Evolutionary conservation across 1,140 invertebrate genomes (phyloP).

Genomic region (Plodia interpunctella): DNA sequence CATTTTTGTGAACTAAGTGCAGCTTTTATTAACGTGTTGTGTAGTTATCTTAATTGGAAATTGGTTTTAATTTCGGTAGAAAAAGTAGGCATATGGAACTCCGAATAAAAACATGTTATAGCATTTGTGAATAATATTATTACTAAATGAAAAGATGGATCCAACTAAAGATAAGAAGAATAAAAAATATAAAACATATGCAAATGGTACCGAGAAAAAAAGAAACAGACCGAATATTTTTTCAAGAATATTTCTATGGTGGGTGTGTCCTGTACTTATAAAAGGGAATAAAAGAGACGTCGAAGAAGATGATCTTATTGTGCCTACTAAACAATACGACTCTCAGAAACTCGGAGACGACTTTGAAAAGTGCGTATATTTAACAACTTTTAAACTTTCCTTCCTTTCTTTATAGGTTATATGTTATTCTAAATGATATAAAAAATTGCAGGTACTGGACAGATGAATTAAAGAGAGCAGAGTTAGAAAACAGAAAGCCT

Average conservation of each 20-base stretch:
- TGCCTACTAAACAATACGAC: slow-evolving; percentile 45
- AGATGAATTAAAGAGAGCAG: slow-evolving; percentile 57
- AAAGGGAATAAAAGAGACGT: slow-evolving; percentile 29
- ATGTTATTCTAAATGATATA: neutral
- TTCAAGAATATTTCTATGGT: slow-evolving; percentile 27
- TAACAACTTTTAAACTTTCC: neutral
- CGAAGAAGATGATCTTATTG: slow-evolving; percentile 29
- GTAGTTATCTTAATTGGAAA: too few species aligned
- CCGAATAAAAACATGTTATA: too few species aligned
- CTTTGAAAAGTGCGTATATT: slow-evolving; percentile 47
- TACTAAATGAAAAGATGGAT: slow-evolving; percentile 1
- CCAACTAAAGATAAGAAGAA: neutral
- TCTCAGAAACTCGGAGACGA: slow-evolving; percentile 47
- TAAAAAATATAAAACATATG: slow-evolving; percentile 10
- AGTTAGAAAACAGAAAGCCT: slow-evolving; percentile 45
- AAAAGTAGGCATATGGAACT: too few species aligned
- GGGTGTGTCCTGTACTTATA: slow-evolving; percentile 31
- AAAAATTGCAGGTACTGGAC: slow-evolving; percentile 66
- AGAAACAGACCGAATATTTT: slow-evolving; percentile 24
- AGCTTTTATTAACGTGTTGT: too few species aligned
- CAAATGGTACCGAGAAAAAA: slow-evolving; percentile 11
- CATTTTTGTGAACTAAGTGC: neutral
- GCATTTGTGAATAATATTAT: too few species aligned
- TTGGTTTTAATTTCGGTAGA: too few species aligned
- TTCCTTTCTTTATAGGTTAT: neutral